These are phyloP conservation scores for Lasioglossum zephyrum DNA, from an alignment of 2,888 invertebrate species.

Conservation along the genomic window DNA sequence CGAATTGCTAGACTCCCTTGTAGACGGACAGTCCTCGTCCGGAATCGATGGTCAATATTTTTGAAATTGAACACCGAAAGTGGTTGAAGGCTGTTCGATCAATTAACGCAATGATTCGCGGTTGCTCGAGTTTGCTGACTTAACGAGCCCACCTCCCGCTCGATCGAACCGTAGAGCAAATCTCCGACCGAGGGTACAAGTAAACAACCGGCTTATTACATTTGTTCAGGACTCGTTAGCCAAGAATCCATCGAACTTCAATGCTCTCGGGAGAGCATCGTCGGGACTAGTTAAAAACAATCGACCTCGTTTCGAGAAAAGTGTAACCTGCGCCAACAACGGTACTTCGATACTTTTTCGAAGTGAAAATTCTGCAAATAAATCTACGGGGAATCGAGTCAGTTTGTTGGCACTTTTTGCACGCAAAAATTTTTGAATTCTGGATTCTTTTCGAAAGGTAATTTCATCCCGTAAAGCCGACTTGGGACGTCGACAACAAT, in stretches of 20 bases:
- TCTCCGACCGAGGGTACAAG: not conserved
- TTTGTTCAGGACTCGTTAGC: not conserved
- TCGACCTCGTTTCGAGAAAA: not conserved
- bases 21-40: not conserved
- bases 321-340: not conserved
- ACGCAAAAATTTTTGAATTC: not conserved
- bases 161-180: not conserved
- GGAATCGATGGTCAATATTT: not conserved
- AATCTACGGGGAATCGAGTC: not conserved
- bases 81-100: not conserved
- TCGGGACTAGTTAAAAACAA: not conserved
- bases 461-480: not conserved
- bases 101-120: not conserved
- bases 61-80: not conserved
- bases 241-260: not conserved
- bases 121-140: not conserved
- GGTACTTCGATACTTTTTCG: not conserved
- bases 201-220: not conserved
- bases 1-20: not conserved
- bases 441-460: not conserved
- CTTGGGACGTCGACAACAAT: not conserved
- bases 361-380: not conserved
- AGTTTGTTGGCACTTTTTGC: not conserved
- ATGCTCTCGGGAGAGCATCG: not conserved
- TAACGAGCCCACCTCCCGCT: not conserved